These are phyloP conservation scores for Trachelus iudaicus DNA, from an alignment of 2,888 invertebrate genomes.

Conservation along the genomic window DNA sequence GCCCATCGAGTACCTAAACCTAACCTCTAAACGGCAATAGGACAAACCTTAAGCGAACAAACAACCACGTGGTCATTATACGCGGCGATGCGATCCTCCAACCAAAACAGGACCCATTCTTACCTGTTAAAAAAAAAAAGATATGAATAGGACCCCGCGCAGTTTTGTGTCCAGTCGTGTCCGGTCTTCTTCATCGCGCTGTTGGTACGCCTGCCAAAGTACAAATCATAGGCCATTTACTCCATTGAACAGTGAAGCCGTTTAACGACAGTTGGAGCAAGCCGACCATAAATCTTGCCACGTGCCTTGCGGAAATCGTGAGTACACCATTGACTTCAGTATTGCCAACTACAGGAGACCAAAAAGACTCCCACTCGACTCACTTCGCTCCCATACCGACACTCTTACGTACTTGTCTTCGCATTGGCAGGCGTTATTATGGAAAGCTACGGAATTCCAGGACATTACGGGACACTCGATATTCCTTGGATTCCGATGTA, in stretches of 20 bases:
- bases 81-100: conserved; percentile 39
- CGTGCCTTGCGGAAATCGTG: conserved; percentile 5
- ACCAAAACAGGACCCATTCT: conserved; percentile 57
- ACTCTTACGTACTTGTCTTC: no score
- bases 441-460: no score
- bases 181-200: conserved; percentile 20
- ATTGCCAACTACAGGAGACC: no score
- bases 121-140: conserved; percentile 13
- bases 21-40: no score
- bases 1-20: conserved; percentile 7
- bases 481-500: no score
- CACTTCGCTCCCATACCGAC: no score
- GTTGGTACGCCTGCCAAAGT: conserved; percentile 43
- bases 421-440: no score
- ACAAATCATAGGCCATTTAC: conserved; percentile 64
- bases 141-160: neutral
- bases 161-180: conserved; percentile 39
- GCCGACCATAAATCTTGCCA: conserved; percentile 50
- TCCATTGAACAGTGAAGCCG: conserved; percentile 51
- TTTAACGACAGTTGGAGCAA: conserved; percentile 54
- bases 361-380: no score
- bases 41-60: conserved; percentile 22
- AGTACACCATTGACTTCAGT: no score
- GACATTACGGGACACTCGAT: no score
- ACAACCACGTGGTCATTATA: conserved; percentile 43